Conservation (phyloP, 2,888 invertebrate genomes). For the Microplitis deprimator region DNA sequence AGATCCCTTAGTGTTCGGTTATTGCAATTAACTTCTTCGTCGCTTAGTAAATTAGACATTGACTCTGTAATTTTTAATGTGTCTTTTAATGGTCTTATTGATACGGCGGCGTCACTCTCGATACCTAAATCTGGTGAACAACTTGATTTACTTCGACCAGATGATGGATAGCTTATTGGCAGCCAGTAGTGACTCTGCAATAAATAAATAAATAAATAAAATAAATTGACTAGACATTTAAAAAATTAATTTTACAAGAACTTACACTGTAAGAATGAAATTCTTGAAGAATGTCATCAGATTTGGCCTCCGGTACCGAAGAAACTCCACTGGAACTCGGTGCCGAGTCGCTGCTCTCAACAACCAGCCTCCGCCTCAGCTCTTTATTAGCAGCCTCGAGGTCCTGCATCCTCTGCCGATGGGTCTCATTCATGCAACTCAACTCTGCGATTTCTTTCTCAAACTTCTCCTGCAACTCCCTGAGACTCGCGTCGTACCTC, state of each 20-base stretch:
- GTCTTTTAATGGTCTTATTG: conserved; percentile 65
- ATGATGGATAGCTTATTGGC: conserved; percentile 62
- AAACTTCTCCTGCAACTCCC: conserved; percentile 65
- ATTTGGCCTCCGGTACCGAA: conserved; percentile 65
- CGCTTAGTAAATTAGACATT: conserved; percentile 68
- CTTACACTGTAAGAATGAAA: conserved; percentile 65
- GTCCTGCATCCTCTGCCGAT: conserved; percentile 70
- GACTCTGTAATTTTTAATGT: conserved; percentile 69
- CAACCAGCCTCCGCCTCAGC: conserved; percentile 65
- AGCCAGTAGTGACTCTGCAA: conserved; percentile 65
- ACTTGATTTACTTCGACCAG: conserved; percentile 66
- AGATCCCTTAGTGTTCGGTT: conserved; percentile 57
- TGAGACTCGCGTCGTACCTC: conserved; percentile 60
- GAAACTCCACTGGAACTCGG: conserved; percentile 70
- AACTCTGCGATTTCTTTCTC: conserved; percentile 68
- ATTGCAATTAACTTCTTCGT: conserved; percentile 61
- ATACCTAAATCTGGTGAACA: conserved; percentile 91
- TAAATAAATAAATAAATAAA: background rate
- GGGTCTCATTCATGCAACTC: conserved; percentile 73
- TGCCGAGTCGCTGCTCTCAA: conserved; percentile 68
- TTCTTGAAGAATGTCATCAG: conserved; percentile 64
- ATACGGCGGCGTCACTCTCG: conserved; percentile 79
- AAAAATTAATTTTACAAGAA: conserved; percentile 25
- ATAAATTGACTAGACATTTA: background rate
- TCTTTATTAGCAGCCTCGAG: conserved; percentile 70